Base-by-base conservation (phyloP, 2,888 invertebrate genomes). In the Andricus quercusramuli region DNA sequence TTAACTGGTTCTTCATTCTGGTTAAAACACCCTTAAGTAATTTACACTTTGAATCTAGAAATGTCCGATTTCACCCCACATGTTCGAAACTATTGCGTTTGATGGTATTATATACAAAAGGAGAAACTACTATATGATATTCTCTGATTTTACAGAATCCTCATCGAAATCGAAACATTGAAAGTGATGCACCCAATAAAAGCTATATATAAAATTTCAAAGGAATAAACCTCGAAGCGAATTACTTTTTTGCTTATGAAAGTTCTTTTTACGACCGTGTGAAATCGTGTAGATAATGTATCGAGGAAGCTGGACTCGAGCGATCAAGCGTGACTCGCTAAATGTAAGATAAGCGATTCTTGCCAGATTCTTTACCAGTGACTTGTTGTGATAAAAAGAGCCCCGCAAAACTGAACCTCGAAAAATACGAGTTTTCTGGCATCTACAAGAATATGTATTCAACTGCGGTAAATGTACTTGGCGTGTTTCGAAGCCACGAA, bases 301-400 rank as follows among this genome's bases (percentile, higher is more conserved):
- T 29, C 20, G 62, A 37, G 59, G 13, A 56, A 70, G 78, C 59
- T 22, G 25, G 22, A 29, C 25, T 37, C 0, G 41, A 51, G 41
- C 22, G 62, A 66, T 37, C 8, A 41, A 44, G 77, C 59, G 37
- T 29, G 67, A 41, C 66, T 62, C 65, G 56, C n/a, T 68, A 37
- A 51, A 74, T 74, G 29, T 74, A 51, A 56, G 89, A 88, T 89
- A 89, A 90, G 87, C 83, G 88, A 89, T 89, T 86, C 86, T 87
- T 88, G 87, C 85, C 88, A 87, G 86, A 83, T 67, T 44, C 47
- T 78, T 78, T 37, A 67, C 41, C 41, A 37, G 25, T 77, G 66
- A 56, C n/a, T 74, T 74, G 51, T 74, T 56, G 74, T 32, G 64
- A 74, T n/a, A 79, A 74, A 78, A 78, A 67, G 17, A 59, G n/a